Percentiles rank a stretch among this genome's conserved stretches.
These are phyloP conservation scores for Drosophila erecta DNA, from an alignment of 1,140 invertebrate species.

Conservation along the genomic window DNA sequence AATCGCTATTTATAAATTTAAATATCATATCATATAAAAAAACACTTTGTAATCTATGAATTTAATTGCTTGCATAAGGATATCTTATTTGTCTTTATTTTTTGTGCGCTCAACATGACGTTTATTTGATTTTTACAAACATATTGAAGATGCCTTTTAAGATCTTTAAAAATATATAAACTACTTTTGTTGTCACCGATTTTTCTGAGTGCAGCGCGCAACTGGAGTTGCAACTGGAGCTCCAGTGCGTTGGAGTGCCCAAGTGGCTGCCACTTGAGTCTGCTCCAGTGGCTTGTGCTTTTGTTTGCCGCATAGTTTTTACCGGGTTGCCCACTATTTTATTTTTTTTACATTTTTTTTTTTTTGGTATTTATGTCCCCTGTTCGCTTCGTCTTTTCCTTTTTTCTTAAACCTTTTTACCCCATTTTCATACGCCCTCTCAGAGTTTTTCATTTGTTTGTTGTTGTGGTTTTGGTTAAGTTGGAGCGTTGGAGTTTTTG, in stretches of 20 bases:
- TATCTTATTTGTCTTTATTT: no score
- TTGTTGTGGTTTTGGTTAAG: constrained; percentile 18
- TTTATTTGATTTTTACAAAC: no score
- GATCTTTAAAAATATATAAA: background rate
- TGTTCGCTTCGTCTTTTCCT: constrained; percentile 5
- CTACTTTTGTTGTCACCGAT: background rate
- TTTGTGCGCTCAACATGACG: no score
- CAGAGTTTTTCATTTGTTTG: constrained; percentile 45
- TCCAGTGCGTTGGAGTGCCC: constrained; percentile 46
- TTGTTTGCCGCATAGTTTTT: constrained; percentile 60
- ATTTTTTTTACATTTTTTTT: background rate
- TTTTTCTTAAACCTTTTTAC: constrained; percentile 8
- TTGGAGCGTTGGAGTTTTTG: constrained; percentile 9
- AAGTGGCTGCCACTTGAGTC: constrained; percentile 71
- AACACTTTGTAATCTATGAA: no score
- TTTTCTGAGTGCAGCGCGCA: constrained; percentile 20
- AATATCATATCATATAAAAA: no score
- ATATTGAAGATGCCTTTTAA: no score
- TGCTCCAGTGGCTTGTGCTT: constrained; percentile 66
- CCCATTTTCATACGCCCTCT: constrained; percentile 16
- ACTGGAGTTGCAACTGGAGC: constrained; percentile 44
- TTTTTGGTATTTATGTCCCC: background rate
- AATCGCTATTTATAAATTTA: no score
- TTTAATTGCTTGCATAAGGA: no score
- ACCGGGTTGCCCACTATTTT: constrained; percentile 17